Percentiles rank a stretch among this genome's conserved stretches.
These are phyloP conservation scores for Pollachius pollachius DNA, from an alignment of 2,113 vertebrate genomes.

Conservation along the genomic window DNA sequence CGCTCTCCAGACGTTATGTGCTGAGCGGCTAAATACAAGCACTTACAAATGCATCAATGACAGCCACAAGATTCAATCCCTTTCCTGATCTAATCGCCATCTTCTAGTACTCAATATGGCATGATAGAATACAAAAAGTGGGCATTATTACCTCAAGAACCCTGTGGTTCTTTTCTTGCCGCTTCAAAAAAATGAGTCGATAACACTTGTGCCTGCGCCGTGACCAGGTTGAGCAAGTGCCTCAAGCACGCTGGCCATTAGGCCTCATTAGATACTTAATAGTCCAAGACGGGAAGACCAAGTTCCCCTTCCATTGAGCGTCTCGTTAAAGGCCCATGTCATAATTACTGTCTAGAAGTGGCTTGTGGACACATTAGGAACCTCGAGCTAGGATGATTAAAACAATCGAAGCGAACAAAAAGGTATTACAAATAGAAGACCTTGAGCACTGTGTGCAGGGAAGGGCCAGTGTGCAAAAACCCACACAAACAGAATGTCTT, in stretches of 20 bases:
- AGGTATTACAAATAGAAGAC: no score
- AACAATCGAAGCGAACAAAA: no score
- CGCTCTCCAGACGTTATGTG: neutral
- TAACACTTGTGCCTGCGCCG: slow-evolving; percentile 20
- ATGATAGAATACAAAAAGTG: neutral
- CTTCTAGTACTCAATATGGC: neutral
- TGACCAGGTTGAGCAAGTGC: neutral
- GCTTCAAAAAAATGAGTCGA: slow-evolving; percentile 24
- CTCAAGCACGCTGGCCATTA: slow-evolving; percentile 9
- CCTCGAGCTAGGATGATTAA: no score
- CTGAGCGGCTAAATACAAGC: neutral
- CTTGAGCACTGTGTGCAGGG: no score
- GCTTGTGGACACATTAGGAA: no score
- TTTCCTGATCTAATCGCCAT: neutral
- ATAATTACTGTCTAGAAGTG: no score
- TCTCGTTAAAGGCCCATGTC: neutral
- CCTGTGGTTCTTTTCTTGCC: slow-evolving; percentile 1
- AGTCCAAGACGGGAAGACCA: slow-evolving; percentile 13
- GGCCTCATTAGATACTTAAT: slow-evolving; percentile 8
- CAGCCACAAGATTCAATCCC: neutral
- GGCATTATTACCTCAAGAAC: slow-evolving; percentile 5
- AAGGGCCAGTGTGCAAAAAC: no score
- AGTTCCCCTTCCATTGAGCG: neutral
- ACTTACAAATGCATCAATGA: neutral
- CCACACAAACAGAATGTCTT: no score